Evolutionary conservation across 2,888 invertebrate species (phyloP).

Genomic region (Norana najaformis): DNA sequence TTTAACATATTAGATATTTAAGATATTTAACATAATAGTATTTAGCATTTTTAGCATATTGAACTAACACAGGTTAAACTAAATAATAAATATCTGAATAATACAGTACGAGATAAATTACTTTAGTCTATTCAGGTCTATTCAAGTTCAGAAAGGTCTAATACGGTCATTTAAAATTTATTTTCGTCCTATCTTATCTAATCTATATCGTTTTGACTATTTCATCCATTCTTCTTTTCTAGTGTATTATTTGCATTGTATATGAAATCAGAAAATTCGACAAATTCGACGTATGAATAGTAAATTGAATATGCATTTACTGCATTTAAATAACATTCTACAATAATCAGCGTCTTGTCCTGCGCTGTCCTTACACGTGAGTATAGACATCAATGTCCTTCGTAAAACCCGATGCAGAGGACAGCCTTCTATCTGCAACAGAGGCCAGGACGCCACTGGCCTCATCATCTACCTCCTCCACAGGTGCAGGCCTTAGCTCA

Average conservation of each 20-base stretch:
- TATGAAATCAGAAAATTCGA: not conserved
- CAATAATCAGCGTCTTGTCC: not conserved
- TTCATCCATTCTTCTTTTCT: not conserved
- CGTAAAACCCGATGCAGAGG: not conserved
- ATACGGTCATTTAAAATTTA: too few relatives aligned
- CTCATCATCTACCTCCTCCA: not conserved
- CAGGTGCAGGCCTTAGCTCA: not conserved
- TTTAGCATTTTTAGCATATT: too few relatives aligned
- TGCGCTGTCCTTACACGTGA: constrained; percentile 2
- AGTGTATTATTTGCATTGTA: too few relatives aligned
- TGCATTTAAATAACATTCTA: not conserved
- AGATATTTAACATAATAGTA: too few relatives aligned
- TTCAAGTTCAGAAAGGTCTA: too few relatives aligned
- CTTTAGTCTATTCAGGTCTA: too few relatives aligned
- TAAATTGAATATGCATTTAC: not conserved
- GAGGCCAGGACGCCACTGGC: not conserved
- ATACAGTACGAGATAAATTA: too few relatives aligned
- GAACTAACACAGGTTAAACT: too few relatives aligned
- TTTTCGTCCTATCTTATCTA: too few relatives aligned
- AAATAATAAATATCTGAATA: too few relatives aligned
- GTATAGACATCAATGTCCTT: constrained; percentile 21
- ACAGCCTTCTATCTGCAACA: not conserved
- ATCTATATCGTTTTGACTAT: too few relatives aligned
- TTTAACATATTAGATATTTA: too few relatives aligned
- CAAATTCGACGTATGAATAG: not conserved